Evolutionary conservation across 2,113 vertebrate genomes (phyloP).

Genomic region (Syngnathus scovelli): DNA sequence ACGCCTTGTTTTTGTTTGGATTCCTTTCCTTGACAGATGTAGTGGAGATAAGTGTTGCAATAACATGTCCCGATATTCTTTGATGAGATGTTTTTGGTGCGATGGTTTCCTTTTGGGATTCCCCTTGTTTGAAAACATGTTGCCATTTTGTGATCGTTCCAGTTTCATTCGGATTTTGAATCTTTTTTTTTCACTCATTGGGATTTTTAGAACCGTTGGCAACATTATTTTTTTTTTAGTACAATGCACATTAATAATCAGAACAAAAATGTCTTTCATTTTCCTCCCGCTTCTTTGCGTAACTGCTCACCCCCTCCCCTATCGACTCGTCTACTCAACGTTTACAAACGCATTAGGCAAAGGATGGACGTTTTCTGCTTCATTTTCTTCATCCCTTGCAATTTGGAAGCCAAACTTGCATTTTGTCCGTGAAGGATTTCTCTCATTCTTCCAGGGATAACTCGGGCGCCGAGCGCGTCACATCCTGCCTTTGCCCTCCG

Average conservation of each 20-base stretch:
- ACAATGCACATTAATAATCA: too few relatives aligned
- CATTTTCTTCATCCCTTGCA: too few relatives aligned
- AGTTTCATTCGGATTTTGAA: background rate
- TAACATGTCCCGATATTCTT: too few relatives aligned
- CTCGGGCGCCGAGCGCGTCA: background rate
- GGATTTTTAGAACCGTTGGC: background rate
- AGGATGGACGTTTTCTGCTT: too few relatives aligned
- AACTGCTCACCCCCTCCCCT: too few relatives aligned
- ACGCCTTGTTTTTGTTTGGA: background rate
- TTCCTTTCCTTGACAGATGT: background rate
- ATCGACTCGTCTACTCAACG: too few relatives aligned
- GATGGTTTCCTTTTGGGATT: background rate
- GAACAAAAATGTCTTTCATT: too few relatives aligned
- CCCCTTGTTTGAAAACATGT: background rate
- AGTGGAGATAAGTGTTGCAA: background rate
- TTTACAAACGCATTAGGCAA: too few relatives aligned
- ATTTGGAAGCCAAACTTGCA: background rate
- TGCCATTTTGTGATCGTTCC: background rate
- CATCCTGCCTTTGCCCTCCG: background rate
- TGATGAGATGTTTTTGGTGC: background rate
- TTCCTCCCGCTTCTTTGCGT: too few relatives aligned
- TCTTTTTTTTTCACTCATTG: background rate
- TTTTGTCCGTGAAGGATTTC: background rate
- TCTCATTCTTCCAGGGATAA: background rate
- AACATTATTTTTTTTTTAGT: too few relatives aligned